phyloP scores from a whole-genome alignment of 2,113 vertebrate species.

The Lycaon pictus region DNA sequence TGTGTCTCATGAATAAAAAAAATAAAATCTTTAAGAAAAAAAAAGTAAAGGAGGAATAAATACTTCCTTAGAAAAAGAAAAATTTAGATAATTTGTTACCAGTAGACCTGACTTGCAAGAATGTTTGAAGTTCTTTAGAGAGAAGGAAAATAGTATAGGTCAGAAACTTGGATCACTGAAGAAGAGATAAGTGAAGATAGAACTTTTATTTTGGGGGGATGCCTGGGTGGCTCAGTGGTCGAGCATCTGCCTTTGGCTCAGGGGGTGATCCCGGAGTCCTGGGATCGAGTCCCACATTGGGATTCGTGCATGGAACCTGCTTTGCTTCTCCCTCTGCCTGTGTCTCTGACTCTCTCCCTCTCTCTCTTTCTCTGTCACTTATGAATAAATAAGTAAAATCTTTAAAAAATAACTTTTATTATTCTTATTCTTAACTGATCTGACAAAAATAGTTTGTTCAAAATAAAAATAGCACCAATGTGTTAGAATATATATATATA shows the following conservation, averaged over 20 bases:
- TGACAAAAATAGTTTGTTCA: neutral
- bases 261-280: too few relatives aligned
- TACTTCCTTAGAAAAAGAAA: neutral
- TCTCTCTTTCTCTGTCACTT: too few relatives aligned
- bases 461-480: neutral
- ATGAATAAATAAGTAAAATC: too few relatives aligned
- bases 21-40: too few relatives aligned
- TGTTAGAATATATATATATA: neutral
- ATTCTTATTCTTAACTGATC: neutral
- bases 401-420: neutral
- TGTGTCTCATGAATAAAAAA: too few relatives aligned
- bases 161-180: neutral
- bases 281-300: too few relatives aligned
- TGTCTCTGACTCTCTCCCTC: too few relatives aligned
- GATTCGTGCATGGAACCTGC: too few relatives aligned
- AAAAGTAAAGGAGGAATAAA: neutral
- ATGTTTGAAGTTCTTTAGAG: neutral
- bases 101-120: neutral
- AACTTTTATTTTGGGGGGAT: neutral
- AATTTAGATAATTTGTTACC: neutral
- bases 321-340: too few relatives aligned
- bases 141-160: neutral
- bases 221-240: too few relatives aligned
- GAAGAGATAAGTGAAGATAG: neutral
- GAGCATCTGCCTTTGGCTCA: too few relatives aligned